These are phyloP conservation scores for Poeciliopsis turneri DNA, from an alignment of 2,797 vertebrate genomes.

Conservation along the genomic window DNA sequence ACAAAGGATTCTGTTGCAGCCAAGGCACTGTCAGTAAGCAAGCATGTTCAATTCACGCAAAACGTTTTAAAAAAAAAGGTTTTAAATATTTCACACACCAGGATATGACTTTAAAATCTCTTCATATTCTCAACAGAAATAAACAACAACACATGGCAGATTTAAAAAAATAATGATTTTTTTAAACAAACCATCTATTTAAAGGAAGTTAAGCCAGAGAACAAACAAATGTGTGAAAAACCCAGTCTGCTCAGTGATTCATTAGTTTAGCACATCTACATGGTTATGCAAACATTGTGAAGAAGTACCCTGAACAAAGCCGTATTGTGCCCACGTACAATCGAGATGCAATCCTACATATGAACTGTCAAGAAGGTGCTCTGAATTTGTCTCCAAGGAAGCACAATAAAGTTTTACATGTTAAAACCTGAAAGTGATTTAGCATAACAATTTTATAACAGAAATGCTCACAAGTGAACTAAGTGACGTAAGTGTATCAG, in stretches of 20 bases:
- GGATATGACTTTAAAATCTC: background rate
- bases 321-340: constrained; percentile 1
- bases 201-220: background rate
- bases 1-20: background rate
- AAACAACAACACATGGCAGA: background rate
- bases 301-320: background rate
- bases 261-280: background rate
- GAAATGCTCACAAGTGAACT: background rate
- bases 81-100: background rate
- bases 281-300: constrained; percentile 2
- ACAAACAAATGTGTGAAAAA: constrained; percentile 1
- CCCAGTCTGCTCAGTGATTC: constrained; percentile 2
- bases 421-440: background rate
- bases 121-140: background rate
- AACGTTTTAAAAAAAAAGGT: background rate
- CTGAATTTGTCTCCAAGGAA: background rate
- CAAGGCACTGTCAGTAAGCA: background rate
- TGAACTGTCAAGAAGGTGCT: background rate
- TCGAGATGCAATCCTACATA: background rate
- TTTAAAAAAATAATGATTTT: background rate
- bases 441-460: background rate
- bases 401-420: background rate
- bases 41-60: background rate
- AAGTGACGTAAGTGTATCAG: background rate
- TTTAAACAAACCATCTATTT: background rate